A percentile compares a stretch with the other conserved stretches of the same genome.
These are phyloP conservation scores for Ormia ochracea DNA, from an alignment of 2,888 invertebrate species.

Conservation along the genomic window DNA sequence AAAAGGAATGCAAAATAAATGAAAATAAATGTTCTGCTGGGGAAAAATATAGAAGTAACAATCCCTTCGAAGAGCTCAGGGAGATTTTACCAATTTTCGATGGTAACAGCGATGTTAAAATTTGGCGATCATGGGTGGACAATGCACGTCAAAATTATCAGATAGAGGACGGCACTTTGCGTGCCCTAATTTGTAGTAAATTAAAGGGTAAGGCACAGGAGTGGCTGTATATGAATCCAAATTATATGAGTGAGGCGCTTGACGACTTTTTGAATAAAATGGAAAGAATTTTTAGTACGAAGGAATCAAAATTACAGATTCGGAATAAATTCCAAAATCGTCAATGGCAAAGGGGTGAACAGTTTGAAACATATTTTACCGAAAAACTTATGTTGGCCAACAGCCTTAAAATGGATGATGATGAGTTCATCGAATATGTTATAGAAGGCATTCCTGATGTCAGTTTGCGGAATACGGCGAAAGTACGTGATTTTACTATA, in stretches of 20 bases:
- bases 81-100: no score
- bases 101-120: no score
- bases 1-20: no score
- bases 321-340: slow-evolving; percentile 23
- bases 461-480: not conserved
- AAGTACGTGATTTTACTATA: not conserved
- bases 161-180: not conserved
- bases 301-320: slow-evolving; percentile 23
- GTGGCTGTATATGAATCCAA: slow-evolving; percentile 19
- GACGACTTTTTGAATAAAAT: slow-evolving; percentile 7
- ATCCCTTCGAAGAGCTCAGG: no score
- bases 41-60: no score
- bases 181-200: slow-evolving; percentile 26
- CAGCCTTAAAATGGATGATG: slow-evolving; percentile 24
- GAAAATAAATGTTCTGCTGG: no score
- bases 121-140: not conserved
- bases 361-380: slow-evolving; percentile 4
- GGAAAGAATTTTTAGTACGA: slow-evolving; percentile 9
- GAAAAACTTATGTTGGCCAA: slow-evolving; percentile 25
- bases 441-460: slow-evolving; percentile 29
- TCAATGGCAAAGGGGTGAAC: slow-evolving; percentile 23
- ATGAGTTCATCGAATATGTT: slow-evolving; percentile 29
- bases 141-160: not conserved
- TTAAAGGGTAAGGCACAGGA: slow-evolving; percentile 41
- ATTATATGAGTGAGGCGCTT: slow-evolving; percentile 11